A percentile compares a stretch with the other conserved stretches of the same genome.
phyloP scores from a whole-genome alignment of 2,888 invertebrate species.

The Meghimatium bilineatum region DNA sequence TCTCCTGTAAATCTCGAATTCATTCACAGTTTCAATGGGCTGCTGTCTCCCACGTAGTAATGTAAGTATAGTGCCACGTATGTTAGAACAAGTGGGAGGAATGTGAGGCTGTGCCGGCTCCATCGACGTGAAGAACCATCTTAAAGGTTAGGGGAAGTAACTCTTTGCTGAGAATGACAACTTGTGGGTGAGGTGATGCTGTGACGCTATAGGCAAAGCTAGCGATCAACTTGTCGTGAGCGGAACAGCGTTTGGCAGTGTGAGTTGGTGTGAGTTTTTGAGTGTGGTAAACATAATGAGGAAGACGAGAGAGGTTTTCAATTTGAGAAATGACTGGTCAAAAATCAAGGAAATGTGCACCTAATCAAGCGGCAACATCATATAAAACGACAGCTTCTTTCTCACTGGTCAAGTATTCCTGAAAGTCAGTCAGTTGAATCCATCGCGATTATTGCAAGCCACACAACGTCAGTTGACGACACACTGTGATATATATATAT shows the following conservation, averaged over 20 bases:
- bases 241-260: neutral
- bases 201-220: conserved; percentile 4
- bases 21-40: neutral
- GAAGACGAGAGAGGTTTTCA: conserved; percentile 14
- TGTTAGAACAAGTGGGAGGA: neutral
- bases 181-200: conserved; percentile 10
- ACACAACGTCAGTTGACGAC: neutral
- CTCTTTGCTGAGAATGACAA: conserved; percentile 15
- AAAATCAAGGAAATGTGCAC: neutral
- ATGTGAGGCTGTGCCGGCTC: neutral
- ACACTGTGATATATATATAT: neutral
- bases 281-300: conserved; percentile 17
- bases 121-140: neutral
- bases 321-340: neutral
- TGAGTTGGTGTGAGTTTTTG: neutral
- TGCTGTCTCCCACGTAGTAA: neutral
- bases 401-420: neutral
- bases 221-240: conserved; percentile 7
- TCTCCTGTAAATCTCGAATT: neutral
- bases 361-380: neutral
- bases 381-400: neutral
- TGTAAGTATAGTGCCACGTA: neutral
- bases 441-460: neutral
- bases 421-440: neutral
- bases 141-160: conserved; percentile 13